These are phyloP conservation scores for Tupiocoris notatus DNA, from an alignment of 2,888 invertebrate genomes.

Conservation along the genomic window DNA sequence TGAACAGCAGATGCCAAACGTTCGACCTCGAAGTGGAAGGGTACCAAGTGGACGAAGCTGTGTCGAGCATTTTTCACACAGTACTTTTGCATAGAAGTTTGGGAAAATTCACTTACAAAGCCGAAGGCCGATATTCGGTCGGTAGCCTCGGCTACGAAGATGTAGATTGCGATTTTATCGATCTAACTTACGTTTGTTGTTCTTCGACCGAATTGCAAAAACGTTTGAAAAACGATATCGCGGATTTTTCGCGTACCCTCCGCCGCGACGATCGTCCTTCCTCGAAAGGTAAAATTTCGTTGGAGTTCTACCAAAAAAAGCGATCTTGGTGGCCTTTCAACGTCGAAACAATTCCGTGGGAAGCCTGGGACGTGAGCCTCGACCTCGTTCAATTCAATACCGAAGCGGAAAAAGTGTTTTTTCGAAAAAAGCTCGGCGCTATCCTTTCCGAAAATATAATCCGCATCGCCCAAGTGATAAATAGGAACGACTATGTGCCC, in stretches of 20 bases:
- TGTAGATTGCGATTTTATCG: constrained; percentile 36
- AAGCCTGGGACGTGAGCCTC: constrained; percentile 29
- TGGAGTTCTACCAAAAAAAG: constrained; percentile 37
- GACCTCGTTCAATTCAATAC: constrained; percentile 31
- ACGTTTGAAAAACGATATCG: constrained; percentile 26
- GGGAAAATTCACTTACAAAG: constrained; percentile 33
- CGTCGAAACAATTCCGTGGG: constrained; percentile 23
- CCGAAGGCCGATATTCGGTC: constrained; percentile 25
- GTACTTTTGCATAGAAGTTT: constrained; percentile 35
- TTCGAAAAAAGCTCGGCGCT: constrained; percentile 24
- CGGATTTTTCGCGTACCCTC: constrained; percentile 24
- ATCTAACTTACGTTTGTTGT: constrained; percentile 35
- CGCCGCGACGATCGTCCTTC: constrained; percentile 29
- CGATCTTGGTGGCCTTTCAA: constrained; percentile 35
- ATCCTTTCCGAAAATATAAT: constrained; percentile 28
- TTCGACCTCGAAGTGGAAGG: constrained; percentile 40
- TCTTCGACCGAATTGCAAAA: constrained; percentile 23
- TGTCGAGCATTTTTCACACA: constrained; percentile 30
- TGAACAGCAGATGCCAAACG: constrained; percentile 39
- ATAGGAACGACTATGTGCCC: constrained; percentile 34
- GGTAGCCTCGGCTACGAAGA: constrained; percentile 31
- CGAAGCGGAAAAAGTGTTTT: constrained; percentile 19
- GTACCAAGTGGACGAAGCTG: constrained; percentile 36
- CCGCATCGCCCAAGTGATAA: constrained; percentile 33
- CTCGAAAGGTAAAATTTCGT: constrained; percentile 21